Base-by-base conservation (phyloP, 1,140 invertebrate genomes). In the Sipha flava region DNA sequence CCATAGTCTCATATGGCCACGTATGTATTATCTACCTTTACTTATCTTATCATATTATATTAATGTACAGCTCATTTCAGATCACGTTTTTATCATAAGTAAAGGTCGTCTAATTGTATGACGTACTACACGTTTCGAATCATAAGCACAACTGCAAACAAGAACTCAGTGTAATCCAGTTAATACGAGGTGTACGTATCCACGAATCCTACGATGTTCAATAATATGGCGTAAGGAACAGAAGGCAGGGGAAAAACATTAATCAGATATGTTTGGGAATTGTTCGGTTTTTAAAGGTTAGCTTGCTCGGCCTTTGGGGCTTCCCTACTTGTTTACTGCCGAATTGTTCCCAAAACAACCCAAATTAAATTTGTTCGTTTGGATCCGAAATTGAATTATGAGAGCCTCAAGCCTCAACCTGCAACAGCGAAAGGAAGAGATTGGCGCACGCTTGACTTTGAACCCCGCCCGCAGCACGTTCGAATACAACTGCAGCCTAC, bases 291-390 rank as follows among this genome's bases (percentile, higher is more conserved):
- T 73, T 73, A 49, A 73, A 73, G 70, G 70, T 73, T 73, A 54
- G 45, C 47, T 73, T 31, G 26, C 54, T 73, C 21, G 18, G 18
- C 70, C 70, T 31, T 73, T 18, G 31, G 70, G 68, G 70, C 70
- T 14, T 31, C 43, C 47, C 21, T 49, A 73, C 47, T 73, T 52
- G 70, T 73, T 73, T 73, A 73, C 70, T 73, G 47, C 47, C 70
- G 70, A 73, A 73, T 49, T 73, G 70, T 73, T 73, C 70, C 43
- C 26, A 54, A 73, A 73, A 73, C 70, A 73, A 21, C 18, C 29
- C 29, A 73, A 73, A 73, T 73, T 73, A 52, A 73, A 73, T 73
- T 73, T 73, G 47, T 73, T 31, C 70, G 70, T 73, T 73, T 73
- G 23, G 70, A 73, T 52, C 29, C 29, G 47, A 73, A 73, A 73